phyloP scores from a whole-genome alignment of 2,113 vertebrate genomes.

The Hippopotamus amphibius region DNA sequence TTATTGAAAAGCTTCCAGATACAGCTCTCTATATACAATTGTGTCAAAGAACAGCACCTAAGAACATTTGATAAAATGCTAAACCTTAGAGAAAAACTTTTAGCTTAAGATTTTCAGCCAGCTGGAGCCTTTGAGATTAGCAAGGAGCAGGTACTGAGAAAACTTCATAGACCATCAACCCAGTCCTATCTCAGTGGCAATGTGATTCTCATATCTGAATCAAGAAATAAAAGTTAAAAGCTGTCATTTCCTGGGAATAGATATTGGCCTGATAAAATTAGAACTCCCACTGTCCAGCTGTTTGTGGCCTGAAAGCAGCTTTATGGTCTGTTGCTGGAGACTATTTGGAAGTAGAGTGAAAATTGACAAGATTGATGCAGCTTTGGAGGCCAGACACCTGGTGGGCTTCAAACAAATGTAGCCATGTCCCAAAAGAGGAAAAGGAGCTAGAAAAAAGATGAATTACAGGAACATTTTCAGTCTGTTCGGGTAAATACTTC shows the following conservation, averaged over 20 bases:
- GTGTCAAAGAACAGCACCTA: slow-evolving; percentile 26
- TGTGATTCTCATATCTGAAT: slow-evolving; percentile 43
- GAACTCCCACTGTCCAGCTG: background rate
- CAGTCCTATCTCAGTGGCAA: slow-evolving; percentile 2
- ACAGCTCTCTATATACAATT: background rate
- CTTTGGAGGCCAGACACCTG: background rate
- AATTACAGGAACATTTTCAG: background rate
- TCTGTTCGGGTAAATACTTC: background rate
- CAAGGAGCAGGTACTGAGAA: background rate
- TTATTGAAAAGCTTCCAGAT: background rate
- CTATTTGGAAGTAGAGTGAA: background rate
- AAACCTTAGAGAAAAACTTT: slow-evolving; percentile 37
- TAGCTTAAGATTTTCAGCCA: slow-evolving; percentile 32
- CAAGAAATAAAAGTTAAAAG: slow-evolving; percentile 59
- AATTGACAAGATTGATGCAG: background rate
- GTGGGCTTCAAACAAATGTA: background rate
- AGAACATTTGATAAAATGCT: slow-evolving; percentile 14
- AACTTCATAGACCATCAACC: slow-evolving; percentile 27
- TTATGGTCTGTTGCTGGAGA: background rate
- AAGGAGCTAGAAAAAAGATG: background rate
- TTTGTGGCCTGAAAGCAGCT: background rate
- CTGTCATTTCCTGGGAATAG: slow-evolving; percentile 20
- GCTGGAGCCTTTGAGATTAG: slow-evolving; percentile 55
- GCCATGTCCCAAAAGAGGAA: background rate
- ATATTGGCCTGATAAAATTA: slow-evolving; percentile 5